Base-by-base conservation (phyloP, 1,140 invertebrate species). In the Lucilia cuprina region DNA sequence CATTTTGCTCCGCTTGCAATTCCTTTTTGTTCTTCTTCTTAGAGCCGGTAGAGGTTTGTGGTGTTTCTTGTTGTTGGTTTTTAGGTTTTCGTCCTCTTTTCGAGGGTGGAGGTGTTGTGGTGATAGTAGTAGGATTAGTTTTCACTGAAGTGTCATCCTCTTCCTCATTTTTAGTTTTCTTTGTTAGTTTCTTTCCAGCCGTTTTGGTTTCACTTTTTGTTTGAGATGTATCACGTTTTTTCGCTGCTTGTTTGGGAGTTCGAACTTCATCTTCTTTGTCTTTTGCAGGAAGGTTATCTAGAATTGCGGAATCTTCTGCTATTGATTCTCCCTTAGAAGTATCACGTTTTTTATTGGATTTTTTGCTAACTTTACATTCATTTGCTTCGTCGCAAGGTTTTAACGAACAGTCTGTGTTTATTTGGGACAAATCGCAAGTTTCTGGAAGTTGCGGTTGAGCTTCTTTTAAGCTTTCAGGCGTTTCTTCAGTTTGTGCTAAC, bases 261-360 rank as follows among this genome's bases (percentile, higher is more conserved):
- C 65, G 65, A 7, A 21, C 19, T 8, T 21, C 65, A 25, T 70
- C 65, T 19, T 70, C 65, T 70, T 70, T 10, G 2, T 70, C 19
- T 17, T 60, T 60, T 3, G 12, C 14, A 17, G 14, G 13, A 17
- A 3, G 7, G n/a, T 7, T n/a, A 60, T 60, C 55, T 5, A 41
- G 14, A 17, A 60, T 17, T 70, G n/a, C 8, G 10, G n/a, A 4
- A 9, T 70, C 3, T 7, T 70, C 65, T 25, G 10, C 19, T 21
- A 12, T n/a, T 25, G 19, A 1, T 19, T 21, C 19, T 49, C 14
- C 77, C 25, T 80, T 49, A 9, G 41, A 25, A 12, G n/a, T 65
- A n/a, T 82, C 55, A n/a, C n/a, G 30, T 10, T 82, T 82, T 65
- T 82, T 82, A 10, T 65, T 60, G 10, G 9, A 21, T n/a, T 82